phyloP scores from a whole-genome alignment of 2,113 vertebrate species.

The Paramormyrops kingsleyae region DNA sequence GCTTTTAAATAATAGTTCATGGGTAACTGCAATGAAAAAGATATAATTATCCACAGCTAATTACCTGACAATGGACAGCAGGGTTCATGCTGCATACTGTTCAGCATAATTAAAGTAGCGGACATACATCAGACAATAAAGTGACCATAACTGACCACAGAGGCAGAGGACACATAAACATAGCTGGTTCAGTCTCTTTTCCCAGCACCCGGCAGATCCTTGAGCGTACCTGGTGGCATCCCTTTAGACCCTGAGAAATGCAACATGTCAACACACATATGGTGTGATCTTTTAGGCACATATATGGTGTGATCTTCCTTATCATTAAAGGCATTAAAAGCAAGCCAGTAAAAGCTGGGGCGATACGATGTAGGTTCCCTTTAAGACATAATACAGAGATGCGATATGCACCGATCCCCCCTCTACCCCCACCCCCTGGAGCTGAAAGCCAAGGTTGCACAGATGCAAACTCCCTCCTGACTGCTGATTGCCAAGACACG shows the following conservation, averaged over 20 bases:
- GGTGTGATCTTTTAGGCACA: background rate
- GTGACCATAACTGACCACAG: background rate
- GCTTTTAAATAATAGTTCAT: background rate
- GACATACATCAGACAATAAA: background rate
- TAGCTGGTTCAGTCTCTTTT: background rate
- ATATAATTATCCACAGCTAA: slow-evolving; percentile 1
- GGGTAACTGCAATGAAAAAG: background rate
- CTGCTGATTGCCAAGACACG: slow-evolving; percentile 1
- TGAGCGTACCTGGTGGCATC: background rate
- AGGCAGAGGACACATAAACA: background rate
- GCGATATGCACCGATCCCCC: background rate
- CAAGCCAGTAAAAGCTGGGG: background rate
- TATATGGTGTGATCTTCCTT: background rate
- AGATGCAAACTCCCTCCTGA: slow-evolving; percentile 14
- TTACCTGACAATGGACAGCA: background rate
- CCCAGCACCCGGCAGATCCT: background rate
- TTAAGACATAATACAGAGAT: background rate
- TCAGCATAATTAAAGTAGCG: background rate
- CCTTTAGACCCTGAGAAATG: background rate
- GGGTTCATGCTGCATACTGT: background rate
- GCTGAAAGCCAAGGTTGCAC: slow-evolving; percentile 18
- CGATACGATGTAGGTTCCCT: background rate
- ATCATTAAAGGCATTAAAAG: background rate
- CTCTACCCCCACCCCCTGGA: background rate
- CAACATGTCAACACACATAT: background rate